Percentiles rank a stretch among this genome's conserved stretches.
Conservation (phyloP, 2,888 invertebrate genomes). For the Calameuta pallipes region DNA sequence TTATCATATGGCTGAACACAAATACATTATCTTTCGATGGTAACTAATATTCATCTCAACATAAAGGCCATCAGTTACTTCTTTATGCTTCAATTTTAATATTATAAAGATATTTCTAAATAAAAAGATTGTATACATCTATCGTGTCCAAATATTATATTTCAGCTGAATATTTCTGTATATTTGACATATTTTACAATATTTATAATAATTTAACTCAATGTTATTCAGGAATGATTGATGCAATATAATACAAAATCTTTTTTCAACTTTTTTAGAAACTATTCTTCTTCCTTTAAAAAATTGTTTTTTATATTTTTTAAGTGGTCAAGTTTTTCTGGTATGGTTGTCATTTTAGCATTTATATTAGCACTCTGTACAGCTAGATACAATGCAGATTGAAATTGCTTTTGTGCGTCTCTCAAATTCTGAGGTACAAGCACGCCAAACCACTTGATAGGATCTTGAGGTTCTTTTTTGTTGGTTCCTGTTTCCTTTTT, state of each 20-base stretch:
- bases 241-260: neutral
- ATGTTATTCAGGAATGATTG: neutral
- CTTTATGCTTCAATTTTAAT: neutral
- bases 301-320: slow-evolving; percentile 40
- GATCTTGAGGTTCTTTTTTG: slow-evolving; percentile 69
- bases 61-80: neutral
- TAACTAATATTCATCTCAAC: neutral
- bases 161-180: neutral
- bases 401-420: slow-evolving; percentile 80
- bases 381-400: slow-evolving; percentile 75
- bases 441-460: slow-evolving; percentile 89
- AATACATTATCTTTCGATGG: neutral
- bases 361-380: slow-evolving; percentile 80
- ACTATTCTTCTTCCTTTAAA: slow-evolving; percentile 12
- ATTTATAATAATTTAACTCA: neutral
- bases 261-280: neutral
- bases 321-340: slow-evolving; percentile 56
- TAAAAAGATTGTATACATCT: neutral
- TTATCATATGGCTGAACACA: neutral
- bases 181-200: neutral
- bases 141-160: neutral
- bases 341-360: slow-evolving; percentile 68
- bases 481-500: slow-evolving; percentile 55
- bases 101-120: neutral
- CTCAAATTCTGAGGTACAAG: slow-evolving; percentile 84